Base-by-base conservation (phyloP, 2,113 vertebrate genomes). In the Turnix velox region DNA sequence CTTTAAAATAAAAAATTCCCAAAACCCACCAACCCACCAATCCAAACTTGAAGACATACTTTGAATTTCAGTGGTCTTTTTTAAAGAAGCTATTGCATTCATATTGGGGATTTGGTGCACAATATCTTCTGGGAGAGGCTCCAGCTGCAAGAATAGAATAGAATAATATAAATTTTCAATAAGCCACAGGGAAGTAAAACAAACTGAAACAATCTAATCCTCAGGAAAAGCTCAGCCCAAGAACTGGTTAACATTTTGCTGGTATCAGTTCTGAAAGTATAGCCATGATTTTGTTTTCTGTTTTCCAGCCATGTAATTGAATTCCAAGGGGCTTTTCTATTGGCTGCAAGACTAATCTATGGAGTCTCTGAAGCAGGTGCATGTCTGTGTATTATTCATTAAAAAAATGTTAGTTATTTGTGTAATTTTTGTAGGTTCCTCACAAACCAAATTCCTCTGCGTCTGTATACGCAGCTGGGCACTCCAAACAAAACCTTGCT, bases 61-160 rank as follows among this genome's bases (percentile, higher is more conserved):
- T 97, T 98, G 98, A 96, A 98, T 98, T 97, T 97, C 97, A 95
- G 96, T 97, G 92, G 95, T 97, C 97, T 97, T 98, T 97, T 98
- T 97, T 95, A 98, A 97, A 94, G 97, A 97, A 88, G 96, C 85
- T 90, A 97, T 95, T 48, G 97, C 98, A 90, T 98, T 98, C 94
- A 42, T 91, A 69, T 98, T 98, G 58, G 97, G 98, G 37, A 95
- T 96, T 95, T 97, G 97, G 75, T 98, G 96, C 78, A 97, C 95
- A 93, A 95, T 75, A 71, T 98, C 97, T 96, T 98, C 97, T 0
- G 98, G 95, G 84, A 98, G 96, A 27, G 97, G 97, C 43, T 98
- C 98, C 97, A 98, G 97, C 98, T 98, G 97, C 93, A 97, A 97
- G 92, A 95, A 95, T 4, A 97, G 79, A 93, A 97, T 57, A 97